These are phyloP conservation scores for Caiman crocodilus DNA, from an alignment of 2,797 vertebrate species.

Conservation along the genomic window DNA sequence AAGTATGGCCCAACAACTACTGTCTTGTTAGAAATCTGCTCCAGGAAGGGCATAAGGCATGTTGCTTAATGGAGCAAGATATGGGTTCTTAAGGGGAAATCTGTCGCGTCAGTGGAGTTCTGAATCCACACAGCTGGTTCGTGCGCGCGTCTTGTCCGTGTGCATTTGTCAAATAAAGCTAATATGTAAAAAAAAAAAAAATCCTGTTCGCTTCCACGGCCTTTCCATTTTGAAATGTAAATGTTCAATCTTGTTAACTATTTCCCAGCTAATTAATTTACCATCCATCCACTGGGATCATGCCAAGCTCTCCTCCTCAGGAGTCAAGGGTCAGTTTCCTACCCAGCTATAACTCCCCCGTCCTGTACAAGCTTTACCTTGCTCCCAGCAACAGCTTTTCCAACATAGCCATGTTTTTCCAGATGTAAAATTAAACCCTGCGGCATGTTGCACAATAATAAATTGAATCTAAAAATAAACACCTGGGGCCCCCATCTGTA, in stretches of 20 bases:
- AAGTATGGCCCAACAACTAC: background rate
- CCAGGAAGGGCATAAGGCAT: background rate
- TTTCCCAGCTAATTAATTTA: background rate
- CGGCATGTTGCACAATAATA: fast-evolving
- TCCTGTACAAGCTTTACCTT: no score
- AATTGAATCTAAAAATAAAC: background rate
- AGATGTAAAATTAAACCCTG: background rate
- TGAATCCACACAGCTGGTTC: background rate
- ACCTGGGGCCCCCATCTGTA: fast-evolving
- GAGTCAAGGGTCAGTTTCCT: background rate
- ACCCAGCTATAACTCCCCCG: background rate
- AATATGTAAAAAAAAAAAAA: background rate
- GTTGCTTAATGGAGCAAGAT: background rate
- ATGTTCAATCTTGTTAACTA: background rate
- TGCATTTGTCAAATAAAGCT: background rate
- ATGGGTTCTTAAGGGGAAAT: background rate
- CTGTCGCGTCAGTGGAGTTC: background rate
- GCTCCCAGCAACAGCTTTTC: background rate
- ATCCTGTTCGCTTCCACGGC: background rate
- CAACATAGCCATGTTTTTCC: background rate
- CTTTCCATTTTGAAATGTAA: background rate
- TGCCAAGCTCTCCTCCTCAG: background rate
- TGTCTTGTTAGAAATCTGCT: background rate
- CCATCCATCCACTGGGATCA: background rate
- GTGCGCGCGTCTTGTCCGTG: background rate